Evolutionary conservation across 53 echinoderm and acorn worm species (phyloP), one percentile per base, ranked within the genome.

Genomic region (Echinometra lucunter): DNA sequence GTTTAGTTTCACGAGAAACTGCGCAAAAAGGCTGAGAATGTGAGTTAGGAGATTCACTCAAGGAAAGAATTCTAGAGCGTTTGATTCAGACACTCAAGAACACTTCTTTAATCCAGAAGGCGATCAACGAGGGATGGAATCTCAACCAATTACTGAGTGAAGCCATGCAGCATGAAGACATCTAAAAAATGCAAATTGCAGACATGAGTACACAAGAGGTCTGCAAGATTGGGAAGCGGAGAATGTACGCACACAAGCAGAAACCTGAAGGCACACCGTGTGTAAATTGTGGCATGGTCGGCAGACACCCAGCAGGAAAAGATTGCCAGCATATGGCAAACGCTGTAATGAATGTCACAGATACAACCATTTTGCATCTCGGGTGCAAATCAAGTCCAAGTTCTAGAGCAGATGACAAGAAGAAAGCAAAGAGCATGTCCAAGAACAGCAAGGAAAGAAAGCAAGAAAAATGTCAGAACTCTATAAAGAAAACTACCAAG

Each of bases 1-100:
- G n/a, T n/a, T n/a, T n/a, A n/a, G n/a, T n/a, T n/a, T n/a, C n/a
- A n/a, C n/a, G n/a, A n/a, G n/a, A n/a, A n/a, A n/a, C n/a, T n/a
- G n/a, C n/a, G n/a, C n/a, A n/a, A 96, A 30, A 95, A 94, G 66
- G 96, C 96, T 15, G 87, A 58, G 93, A 96, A 8, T 96, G 95
- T 94, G 96, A 96, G 13, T 92, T 93, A 34, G 90, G 81, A 27
- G 80, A 67, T 18, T 72, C 69, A 42, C 42, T 27, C 21, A 95
- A 96, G 30, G 96, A 96, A 17, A 95, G 96, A 74, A 96, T 96
- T 23, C 75, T 95, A 21, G 95, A 96, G 72, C 95, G 94, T 92
- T 15, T 95, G 2, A 96, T 95, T 58, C 89, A 93, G 66, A 96
- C 96, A 6, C 53, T 92, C 3, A 49, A 38, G 21, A 60, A 91